Percentiles rank a stretch among this genome's conserved stretches.
phyloP scores from a whole-genome alignment of 2,888 invertebrate species.

The Athripsodes cinereus region DNA sequence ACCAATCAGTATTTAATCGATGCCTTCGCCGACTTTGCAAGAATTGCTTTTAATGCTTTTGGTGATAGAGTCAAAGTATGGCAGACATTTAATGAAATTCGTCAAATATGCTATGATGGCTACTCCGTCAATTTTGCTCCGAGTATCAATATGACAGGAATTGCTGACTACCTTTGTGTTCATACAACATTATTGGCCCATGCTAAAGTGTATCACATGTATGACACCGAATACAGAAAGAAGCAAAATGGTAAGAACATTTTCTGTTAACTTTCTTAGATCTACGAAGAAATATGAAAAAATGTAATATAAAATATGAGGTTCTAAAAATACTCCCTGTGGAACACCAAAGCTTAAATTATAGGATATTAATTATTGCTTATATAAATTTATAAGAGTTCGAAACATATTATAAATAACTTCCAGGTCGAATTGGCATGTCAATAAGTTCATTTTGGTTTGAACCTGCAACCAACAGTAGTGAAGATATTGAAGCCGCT shows the following conservation, averaged over 20 bases:
- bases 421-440: constrained; percentile 36
- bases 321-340: too few relatives aligned
- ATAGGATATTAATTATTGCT: neutral
- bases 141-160: constrained; percentile 43
- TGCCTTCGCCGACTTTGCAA: constrained; percentile 56
- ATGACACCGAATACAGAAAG: constrained; percentile 43
- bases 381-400: neutral
- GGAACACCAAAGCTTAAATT: neutral
- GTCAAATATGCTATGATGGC: constrained; percentile 41
- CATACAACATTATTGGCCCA: constrained; percentile 61
- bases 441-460: constrained; percentile 42
- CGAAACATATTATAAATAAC: too few relatives aligned
- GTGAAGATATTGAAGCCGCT: constrained; percentile 42
- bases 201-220: constrained; percentile 55
- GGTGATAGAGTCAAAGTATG: constrained; percentile 48
- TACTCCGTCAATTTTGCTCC: constrained; percentile 52
- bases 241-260: constrained; percentile 33
- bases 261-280: too few relatives aligned
- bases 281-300: too few relatives aligned
- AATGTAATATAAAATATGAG: too few relatives aligned
- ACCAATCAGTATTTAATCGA: constrained; percentile 53
- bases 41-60: constrained; percentile 45
- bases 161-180: constrained; percentile 56
- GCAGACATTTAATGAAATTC: constrained; percentile 62
- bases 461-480: constrained; percentile 40